phyloP scores from a whole-genome alignment of 2,113 vertebrate genomes.

The Ammodytes dubius region DNA sequence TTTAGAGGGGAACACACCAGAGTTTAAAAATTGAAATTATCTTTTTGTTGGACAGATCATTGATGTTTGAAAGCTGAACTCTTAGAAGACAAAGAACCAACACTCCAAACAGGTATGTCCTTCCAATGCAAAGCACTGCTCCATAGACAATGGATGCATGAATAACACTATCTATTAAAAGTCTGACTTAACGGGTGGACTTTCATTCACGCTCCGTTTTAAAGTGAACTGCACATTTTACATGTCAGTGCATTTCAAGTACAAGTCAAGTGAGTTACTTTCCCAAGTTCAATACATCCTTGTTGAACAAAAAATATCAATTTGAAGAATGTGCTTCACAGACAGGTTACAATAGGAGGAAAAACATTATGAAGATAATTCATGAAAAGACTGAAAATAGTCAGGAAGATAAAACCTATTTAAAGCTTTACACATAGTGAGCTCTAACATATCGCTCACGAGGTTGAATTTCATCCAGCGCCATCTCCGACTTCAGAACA shows the following conservation, averaged over 20 bases:
- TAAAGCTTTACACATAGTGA: conserved; percentile 4
- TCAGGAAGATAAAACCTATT: conserved; percentile 1
- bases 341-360: background rate
- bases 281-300: background rate
- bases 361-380: conserved; percentile 3
- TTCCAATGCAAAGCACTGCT: background rate
- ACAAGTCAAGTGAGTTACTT: background rate
- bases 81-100: background rate
- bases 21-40: background rate
- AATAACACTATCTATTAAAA: background rate
- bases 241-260: background rate
- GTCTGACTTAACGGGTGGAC: background rate
- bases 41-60: background rate
- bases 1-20: background rate
- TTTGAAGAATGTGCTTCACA: background rate
- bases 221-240: background rate
- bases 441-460: conserved; percentile 8
- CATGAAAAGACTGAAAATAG: background rate
- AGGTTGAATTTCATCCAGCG: background rate
- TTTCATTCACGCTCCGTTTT: background rate
- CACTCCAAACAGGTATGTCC: background rate
- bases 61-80: background rate
- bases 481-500: background rate
- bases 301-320: background rate
- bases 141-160: background rate